Evolutionary conservation across 2,113 vertebrate genomes (phyloP), one percentile per base, ranked within the genome.

Genomic region (Shinisaurus crocodilurus): DNA sequence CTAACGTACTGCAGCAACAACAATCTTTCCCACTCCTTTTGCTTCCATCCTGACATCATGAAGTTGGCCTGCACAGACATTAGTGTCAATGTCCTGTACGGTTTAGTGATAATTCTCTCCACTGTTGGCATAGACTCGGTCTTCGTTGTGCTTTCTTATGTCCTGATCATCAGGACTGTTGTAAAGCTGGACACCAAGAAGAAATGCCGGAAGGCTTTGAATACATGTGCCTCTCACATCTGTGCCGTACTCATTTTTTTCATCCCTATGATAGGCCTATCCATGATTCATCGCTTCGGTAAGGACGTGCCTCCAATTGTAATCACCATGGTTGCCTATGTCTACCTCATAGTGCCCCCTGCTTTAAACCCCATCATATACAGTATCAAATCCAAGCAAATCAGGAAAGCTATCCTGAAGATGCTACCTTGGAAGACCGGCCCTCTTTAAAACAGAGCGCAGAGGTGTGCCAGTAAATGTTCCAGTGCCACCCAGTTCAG

Each of bases 31-130:
- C 96, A 97, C 32, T 97, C 97, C 0, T 97, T 97, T 67, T 97
- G 96, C 75, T 96, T 97, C 90, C 97, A 97, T 0, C 90, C 96
- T 0, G 97, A 97, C 6, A 91, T 97, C 83, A 97, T 96, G 97
- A 97, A 96, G 43, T 72, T 91, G 60, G 97, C 96, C 0, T 97
- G 96, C 3, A 89, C 91, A 0, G 96, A 87, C 5, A 97, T 96
- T 0, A 96, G 93, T 7, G 93, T 97, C 90, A 97, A 96, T 0
- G 92, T 96, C n/a, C 74, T 92, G 16, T 97, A 96, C 0, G 96
- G 96, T 0, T 90, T 97, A 7, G 89, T 90, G 5, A 34, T 96
- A 0, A 94, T 97, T 37, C 18, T 97, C 0, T 96, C 95, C 69
- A 97, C 95, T 0, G 95, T 92, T 9, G 96, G 95, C 12, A 69